Conservation (phyloP, 2,113 vertebrate genomes). For the Albula glossodonta region DNA sequence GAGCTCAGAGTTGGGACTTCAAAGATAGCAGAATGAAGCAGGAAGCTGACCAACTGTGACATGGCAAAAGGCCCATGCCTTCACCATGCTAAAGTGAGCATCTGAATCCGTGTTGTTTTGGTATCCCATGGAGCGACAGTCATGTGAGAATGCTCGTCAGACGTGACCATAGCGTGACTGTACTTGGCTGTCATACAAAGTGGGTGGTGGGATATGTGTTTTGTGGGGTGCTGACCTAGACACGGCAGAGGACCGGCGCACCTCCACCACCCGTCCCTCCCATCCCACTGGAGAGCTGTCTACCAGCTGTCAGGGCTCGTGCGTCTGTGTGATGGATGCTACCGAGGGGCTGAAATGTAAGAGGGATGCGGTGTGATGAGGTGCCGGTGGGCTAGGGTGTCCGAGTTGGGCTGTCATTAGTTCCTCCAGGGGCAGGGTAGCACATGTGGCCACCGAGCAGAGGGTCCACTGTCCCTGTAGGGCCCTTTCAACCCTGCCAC, state of each 20-base stretch:
- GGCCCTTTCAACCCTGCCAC: not conserved
- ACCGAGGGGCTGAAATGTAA: constrained; percentile 12
- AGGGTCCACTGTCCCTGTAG: not conserved
- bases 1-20: no score
- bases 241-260: constrained; percentile 42
- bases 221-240: constrained; percentile 54
- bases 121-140: no score
- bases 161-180: no score
- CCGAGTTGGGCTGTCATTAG: constrained; percentile 13
- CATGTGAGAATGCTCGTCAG: no score
- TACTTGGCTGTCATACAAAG: constrained; percentile 11
- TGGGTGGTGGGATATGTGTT: constrained; percentile 51
- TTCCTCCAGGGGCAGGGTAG: not conserved
- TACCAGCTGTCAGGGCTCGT: constrained; percentile 45
- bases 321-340: constrained; percentile 23
- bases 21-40: no score
- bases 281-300: constrained; percentile 35
- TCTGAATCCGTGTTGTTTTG: no score
- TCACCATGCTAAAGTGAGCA: no score
- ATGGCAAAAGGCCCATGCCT: no score
- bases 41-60: no score
- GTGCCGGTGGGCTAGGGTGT: constrained; percentile 27
- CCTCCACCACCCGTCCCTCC: constrained; percentile 26
- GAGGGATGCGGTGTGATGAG: constrained; percentile 24
- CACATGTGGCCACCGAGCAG: not conserved